A percentile compares a stretch with the other conserved stretches of the same genome.
These are phyloP conservation scores for Callorhinus ursinus DNA, from an alignment of 2,113 vertebrate genomes.

Conservation along the genomic window DNA sequence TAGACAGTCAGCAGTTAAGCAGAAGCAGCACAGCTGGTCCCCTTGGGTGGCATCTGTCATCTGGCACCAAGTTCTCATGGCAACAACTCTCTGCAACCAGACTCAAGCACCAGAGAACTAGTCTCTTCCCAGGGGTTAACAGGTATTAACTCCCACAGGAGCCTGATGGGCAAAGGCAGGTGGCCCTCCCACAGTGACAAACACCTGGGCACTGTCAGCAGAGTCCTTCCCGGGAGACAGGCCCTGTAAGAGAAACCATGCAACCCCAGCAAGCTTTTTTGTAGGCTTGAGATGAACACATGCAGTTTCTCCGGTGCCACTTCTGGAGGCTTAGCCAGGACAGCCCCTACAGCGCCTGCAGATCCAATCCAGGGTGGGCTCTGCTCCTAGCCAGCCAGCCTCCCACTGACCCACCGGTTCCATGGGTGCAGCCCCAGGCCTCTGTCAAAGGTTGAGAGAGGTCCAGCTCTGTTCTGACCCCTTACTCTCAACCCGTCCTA, in stretches of 20 bases:
- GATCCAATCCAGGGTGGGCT: background rate
- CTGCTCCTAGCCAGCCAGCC: background rate
- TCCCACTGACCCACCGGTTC: background rate
- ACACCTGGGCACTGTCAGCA: background rate
- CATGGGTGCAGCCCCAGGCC: background rate
- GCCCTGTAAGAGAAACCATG: background rate
- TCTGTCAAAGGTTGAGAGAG: background rate
- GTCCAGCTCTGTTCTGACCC: background rate
- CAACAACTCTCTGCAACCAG: background rate
- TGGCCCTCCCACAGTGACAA: background rate
- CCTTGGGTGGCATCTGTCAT: background rate
- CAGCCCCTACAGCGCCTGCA: background rate
- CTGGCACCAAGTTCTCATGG: background rate
- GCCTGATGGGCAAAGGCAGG: background rate
- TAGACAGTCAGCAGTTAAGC: background rate
- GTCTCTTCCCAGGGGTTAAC: background rate
- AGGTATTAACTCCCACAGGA: background rate
- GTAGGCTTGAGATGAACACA: background rate
- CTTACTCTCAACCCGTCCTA: background rate
- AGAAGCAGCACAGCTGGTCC: background rate
- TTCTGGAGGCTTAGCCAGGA: background rate
- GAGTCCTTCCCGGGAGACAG: background rate
- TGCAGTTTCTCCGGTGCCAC: background rate
- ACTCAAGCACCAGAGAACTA: background rate
- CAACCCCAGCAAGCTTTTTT: background rate